Evolutionary conservation across 2,113 vertebrate genomes (phyloP).

Genomic region (Sceloporus undulatus): DNA sequence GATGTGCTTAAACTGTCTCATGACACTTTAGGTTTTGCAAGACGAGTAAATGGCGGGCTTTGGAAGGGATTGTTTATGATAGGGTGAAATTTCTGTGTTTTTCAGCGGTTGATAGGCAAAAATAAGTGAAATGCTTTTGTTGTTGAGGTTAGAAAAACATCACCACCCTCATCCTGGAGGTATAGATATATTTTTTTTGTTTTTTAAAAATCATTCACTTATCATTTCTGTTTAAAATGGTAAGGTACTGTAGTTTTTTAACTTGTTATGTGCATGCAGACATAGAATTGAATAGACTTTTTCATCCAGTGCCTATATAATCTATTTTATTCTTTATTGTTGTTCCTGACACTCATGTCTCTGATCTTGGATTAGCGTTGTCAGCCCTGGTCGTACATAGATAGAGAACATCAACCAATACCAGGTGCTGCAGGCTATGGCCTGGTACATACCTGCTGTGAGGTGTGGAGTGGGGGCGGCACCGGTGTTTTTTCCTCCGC

Average conservation of each 20-base stretch:
- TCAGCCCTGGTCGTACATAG: too few species aligned
- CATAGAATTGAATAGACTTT: neutral
- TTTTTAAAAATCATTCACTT: conserved; percentile 34
- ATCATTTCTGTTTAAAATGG: conserved; percentile 17
- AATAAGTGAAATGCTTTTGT: conserved; percentile 21
- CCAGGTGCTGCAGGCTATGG: too few species aligned
- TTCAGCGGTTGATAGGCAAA: conserved; percentile 20
- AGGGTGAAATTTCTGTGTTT: rapidly evolving
- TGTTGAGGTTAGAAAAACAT: neutral
- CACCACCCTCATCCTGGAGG: conserved; percentile 3
- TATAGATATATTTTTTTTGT: neutral
- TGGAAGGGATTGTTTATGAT: conserved; percentile 14
- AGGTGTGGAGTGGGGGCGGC: too few species aligned
- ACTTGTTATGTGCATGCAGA: neutral
- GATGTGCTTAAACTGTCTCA: conserved; percentile 44
- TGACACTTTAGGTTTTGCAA: conserved; percentile 25
- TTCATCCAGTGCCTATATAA: neutral
- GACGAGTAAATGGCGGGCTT: conserved; percentile 23
- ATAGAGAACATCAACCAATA: too few species aligned
- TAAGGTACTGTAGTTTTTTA: too few species aligned
- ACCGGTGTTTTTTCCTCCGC: too few species aligned
- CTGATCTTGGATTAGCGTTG: too few species aligned
- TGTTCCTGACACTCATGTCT: too few species aligned
- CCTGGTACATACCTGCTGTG: too few species aligned
- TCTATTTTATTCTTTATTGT: neutral